phyloP scores from a whole-genome alignment of 2,797 vertebrate species.

The Neomorphus geoffroyi region DNA sequence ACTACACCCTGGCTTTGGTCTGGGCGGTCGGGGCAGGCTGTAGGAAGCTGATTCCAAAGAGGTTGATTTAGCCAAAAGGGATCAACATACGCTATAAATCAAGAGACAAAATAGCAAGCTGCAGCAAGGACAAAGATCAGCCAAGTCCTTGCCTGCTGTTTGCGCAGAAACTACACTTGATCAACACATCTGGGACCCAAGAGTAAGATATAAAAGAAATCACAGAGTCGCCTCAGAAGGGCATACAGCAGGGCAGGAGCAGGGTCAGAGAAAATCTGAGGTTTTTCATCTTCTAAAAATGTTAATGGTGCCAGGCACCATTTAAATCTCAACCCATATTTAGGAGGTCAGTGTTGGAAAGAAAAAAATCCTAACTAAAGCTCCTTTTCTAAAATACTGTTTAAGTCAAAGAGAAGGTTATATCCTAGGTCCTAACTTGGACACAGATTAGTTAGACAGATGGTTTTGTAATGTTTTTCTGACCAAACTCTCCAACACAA shows the following conservation, averaged over 20 bases:
- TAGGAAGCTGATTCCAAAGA: background rate
- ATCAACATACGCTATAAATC: background rate
- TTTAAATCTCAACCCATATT: background rate
- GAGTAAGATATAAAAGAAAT: background rate
- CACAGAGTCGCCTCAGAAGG: background rate
- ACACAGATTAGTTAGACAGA: background rate
- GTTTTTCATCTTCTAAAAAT: background rate
- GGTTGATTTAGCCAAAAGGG: background rate
- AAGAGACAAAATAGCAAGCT: background rate
- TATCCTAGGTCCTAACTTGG: background rate
- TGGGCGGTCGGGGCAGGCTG: background rate
- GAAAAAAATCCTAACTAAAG: background rate
- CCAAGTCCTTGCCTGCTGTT: background rate
- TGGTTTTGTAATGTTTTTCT: conserved; percentile 18
- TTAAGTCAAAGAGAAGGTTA: background rate
- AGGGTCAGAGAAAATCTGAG: background rate
- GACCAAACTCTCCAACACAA: conserved; percentile 11
- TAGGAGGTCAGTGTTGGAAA: background rate
- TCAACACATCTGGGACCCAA: conserved; percentile 6
- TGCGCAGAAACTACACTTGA: background rate
- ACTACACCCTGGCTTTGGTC: background rate
- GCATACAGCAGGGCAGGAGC: background rate
- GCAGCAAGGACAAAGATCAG: background rate
- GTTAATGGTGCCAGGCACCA: background rate
- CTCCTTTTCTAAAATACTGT: background rate